Evolutionary conservation across 2,797 vertebrate genomes (phyloP), one percentile per base, ranked within the genome.

Genomic region (Lindbergichthys nudifrons): DNA sequence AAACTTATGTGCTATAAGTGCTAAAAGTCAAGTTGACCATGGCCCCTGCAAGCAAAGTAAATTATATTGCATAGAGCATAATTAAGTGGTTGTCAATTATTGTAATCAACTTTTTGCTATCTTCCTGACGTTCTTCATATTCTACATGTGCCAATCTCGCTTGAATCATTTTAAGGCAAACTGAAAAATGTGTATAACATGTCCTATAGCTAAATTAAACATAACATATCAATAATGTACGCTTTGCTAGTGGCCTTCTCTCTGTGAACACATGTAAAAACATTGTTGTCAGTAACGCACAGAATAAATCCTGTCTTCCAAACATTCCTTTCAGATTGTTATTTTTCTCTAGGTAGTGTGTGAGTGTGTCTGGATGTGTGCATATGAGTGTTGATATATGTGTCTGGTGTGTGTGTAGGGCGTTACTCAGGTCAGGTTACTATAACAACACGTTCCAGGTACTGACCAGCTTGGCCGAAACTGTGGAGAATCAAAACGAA

Each of bases 341-440:
- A 15, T 52, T 36, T 72, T n/a, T 57, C 39, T 52, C 62, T 57
- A 68, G 4, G 61, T 48, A 14, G 23, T 19, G 47, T 57, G 54
- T 50, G 48, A 14, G 47, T 19, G 60, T 13, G 26, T 56, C 9
- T 64, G 42, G 26, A 47, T 10, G 43, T 26, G 41, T 53, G 52
- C 4, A 5, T 41, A 4, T 47, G 26, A 7, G 51, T 57, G 58
- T 64, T 70, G 61, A 59, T 72, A 65, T 75, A 68, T 50, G 41
- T 70, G 76, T 66, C 32, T 56, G 62, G 66, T 46, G 67, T 62
- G 64, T 66, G 64, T 66, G 69, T 47, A 9, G 80, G 80, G 82
- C 76, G 77, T 89, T 75, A 79, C 75, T 73, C 32, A 36, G 32
- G 32, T 89, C 65, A 59, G 46, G 67, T 92, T 89, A 88, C 87